These are phyloP conservation scores for Clostera curtula DNA, from an alignment of 2,888 invertebrate genomes.

Conservation along the genomic window DNA sequence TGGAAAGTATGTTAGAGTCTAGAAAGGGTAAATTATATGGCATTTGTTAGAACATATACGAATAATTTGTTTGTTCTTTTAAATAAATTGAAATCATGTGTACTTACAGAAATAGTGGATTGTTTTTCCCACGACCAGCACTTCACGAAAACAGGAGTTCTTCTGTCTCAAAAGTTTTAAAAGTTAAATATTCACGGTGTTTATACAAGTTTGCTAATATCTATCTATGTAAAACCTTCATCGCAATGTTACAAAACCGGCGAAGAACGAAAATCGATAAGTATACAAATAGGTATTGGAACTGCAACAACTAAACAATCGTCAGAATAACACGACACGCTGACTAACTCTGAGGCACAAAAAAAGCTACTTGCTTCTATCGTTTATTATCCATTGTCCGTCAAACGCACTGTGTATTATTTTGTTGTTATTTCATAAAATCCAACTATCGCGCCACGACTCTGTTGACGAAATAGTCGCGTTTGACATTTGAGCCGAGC, in stretches of 20 bases:
- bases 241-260: slow-evolving; percentile 60
- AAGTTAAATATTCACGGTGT: too few species aligned
- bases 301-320: slow-evolving; percentile 47
- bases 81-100: slow-evolving; percentile 8
- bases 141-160: slow-evolving; percentile 36
- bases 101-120: slow-evolving; percentile 46
- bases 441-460: slow-evolving; percentile 71
- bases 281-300: slow-evolving; percentile 37
- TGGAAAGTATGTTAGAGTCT: too few species aligned
- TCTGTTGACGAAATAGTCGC: slow-evolving; percentile 76
- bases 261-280: slow-evolving; percentile 69
- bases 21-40: too few species aligned
- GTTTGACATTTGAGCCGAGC: slow-evolving; percentile 84
- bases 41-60: too few species aligned
- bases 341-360: slow-evolving; percentile 42
- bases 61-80: neutral
- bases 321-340: slow-evolving; percentile 46
- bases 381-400: slow-evolving; percentile 61
- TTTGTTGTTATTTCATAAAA: slow-evolving; percentile 71
- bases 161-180: too few species aligned
- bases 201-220: slow-evolving; percentile 26
- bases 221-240: slow-evolving; percentile 42
- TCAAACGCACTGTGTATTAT: slow-evolving; percentile 47
- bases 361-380: slow-evolving; percentile 51
- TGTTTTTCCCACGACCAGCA: slow-evolving; percentile 49